Conservation (phyloP, 2,797 vertebrate species). For the Delichon dasypus region DNA sequence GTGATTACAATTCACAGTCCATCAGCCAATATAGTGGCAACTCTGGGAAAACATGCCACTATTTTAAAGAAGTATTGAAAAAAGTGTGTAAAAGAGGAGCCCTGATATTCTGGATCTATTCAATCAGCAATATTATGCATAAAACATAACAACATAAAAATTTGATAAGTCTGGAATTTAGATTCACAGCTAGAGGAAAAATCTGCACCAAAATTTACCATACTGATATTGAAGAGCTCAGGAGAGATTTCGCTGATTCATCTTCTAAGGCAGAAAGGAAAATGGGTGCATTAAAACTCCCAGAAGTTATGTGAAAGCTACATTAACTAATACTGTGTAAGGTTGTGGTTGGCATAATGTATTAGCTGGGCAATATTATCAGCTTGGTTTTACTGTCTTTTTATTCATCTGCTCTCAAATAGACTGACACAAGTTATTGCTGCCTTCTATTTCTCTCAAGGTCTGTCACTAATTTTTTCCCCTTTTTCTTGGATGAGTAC, state of each 20-base stretch:
- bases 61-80: not conserved
- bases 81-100: not conserved
- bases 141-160: not conserved
- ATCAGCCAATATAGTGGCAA: not conserved
- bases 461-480: not conserved
- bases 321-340: conserved; percentile 5
- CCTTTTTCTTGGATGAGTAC: not conserved
- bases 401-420: conserved; percentile 30
- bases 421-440: not conserved
- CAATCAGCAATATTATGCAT: not conserved
- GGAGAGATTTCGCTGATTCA: not conserved
- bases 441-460: conserved; percentile 25
- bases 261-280: not conserved
- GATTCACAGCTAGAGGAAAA: not conserved
- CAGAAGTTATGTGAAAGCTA: not conserved
- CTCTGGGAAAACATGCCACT: not conserved
- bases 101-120: fast-evolving
- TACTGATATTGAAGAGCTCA: not conserved
- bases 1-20: not conserved
- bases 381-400: conserved; percentile 15
- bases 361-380: conserved; percentile 3
- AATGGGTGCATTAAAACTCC: not conserved
- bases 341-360: not conserved
- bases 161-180: not conserved
- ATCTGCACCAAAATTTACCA: not conserved